A percentile compares a stretch with the other conserved stretches of the same genome.
These are phyloP conservation scores for Hepsetus odoe DNA, from an alignment of 2,113 vertebrate species.

Conservation along the genomic window DNA sequence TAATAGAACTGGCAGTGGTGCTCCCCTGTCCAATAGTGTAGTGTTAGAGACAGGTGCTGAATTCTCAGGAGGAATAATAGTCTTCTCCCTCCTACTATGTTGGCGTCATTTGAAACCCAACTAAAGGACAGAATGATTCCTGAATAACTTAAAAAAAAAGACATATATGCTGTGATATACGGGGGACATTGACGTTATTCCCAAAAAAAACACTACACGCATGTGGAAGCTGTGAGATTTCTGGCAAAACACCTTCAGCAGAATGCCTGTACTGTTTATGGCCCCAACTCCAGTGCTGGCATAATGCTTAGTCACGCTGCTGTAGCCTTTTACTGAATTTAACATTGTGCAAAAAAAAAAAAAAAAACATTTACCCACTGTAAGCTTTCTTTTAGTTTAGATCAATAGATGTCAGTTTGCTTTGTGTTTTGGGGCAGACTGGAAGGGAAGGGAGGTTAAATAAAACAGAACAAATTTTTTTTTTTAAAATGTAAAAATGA, in stretches of 20 bases:
- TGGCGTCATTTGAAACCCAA: no score
- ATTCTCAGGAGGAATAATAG: no score
- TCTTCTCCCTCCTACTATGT: no score
- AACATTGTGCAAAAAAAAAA: background rate
- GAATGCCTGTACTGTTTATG: background rate
- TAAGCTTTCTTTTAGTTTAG: background rate
- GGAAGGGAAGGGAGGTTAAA: background rate
- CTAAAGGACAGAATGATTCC: no score
- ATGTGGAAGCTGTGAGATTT: background rate
- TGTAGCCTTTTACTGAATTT: background rate
- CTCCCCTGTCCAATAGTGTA: no score
- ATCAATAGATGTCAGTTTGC: slow-evolving; percentile 7
- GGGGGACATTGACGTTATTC: background rate
- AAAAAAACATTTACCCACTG: background rate
- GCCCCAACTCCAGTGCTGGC: background rate
- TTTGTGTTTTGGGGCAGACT: background rate
- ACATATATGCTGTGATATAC: background rate
- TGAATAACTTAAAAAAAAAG: no score
- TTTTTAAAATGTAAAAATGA: no score
- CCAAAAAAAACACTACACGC: background rate
- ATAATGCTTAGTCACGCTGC: background rate
- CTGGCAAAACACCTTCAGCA: background rate
- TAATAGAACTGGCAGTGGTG: no score
- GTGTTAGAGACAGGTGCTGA: no score
- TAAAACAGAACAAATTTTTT: background rate